Evolutionary conservation across 2,113 vertebrate species (phyloP).

Genomic region (Hydrolagus affinis): DNA sequence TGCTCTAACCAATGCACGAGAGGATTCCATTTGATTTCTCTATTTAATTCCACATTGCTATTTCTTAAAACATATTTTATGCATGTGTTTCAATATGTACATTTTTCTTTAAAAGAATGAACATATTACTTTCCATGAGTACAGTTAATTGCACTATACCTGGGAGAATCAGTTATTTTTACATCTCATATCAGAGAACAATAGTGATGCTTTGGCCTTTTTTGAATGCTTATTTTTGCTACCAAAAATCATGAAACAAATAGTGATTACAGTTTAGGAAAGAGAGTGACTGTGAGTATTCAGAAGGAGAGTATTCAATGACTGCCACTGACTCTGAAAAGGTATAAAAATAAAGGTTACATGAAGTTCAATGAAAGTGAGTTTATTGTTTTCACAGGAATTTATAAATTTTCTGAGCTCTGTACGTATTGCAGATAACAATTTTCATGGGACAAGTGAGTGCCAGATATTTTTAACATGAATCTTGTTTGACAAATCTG

Average conservation of each 20-base stretch:
- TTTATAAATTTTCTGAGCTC: constrained; percentile 62
- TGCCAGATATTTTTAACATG: constrained; percentile 38
- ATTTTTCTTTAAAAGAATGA: too few species aligned
- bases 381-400: constrained; percentile 56
- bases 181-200: background rate
- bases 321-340: background rate
- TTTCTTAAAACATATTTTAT: too few species aligned
- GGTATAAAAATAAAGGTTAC: constrained; percentile 37
- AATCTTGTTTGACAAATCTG: constrained; percentile 20
- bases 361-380: constrained; percentile 47
- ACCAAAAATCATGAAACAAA: background rate
- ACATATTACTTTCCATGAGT: background rate
- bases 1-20: too few species aligned
- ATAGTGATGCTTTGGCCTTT: background rate
- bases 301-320: too few species aligned
- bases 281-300: background rate
- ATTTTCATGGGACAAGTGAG: constrained; percentile 34
- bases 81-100: too few species aligned
- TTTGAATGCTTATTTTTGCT: constrained; percentile 3
- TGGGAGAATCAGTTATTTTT: background rate
- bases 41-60: too few species aligned
- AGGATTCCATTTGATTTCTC: too few species aligned
- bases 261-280: constrained; percentile 19
- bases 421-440: constrained; percentile 36
- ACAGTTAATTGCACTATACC: background rate